Percentiles rank a stretch among this genome's conserved stretches.
phyloP scores from a whole-genome alignment of 92 coral and sea anemone species.

The Bergia sp. region DNA sequence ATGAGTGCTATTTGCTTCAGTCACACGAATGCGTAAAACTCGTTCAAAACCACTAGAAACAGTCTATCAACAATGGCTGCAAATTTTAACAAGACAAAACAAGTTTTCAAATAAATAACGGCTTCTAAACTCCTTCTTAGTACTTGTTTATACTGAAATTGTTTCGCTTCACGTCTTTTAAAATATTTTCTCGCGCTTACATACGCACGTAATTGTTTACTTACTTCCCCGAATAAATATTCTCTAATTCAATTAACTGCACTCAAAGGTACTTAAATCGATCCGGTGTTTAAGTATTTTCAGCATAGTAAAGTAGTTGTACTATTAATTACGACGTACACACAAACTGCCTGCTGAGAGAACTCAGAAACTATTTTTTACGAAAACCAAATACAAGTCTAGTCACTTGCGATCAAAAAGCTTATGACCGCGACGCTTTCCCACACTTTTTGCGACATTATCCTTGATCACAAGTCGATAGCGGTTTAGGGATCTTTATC shows the following conservation, averaged over 20 bases:
- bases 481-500: conserved; percentile 41
- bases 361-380: background rate
- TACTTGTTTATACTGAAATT: background rate
- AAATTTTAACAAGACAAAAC: too few relatives aligned
- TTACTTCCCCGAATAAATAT: conserved; percentile 24
- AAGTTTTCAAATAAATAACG: background rate
- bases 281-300: conserved; percentile 16
- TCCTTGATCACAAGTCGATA: conserved; percentile 40
- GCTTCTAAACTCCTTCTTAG: background rate
- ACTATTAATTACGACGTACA: background rate
- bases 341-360: conserved; percentile 1
- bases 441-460: conserved; percentile 6
- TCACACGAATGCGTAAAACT: background rate
- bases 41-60: background rate
- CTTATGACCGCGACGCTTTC: background rate
- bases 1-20: too few relatives aligned
- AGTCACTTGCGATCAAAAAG: background rate
- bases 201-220: conserved; percentile 9
- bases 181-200: background rate
- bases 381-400: background rate
- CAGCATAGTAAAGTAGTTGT: background rate
- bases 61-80: background rate
- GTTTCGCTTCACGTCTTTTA: background rate
- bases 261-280: background rate
- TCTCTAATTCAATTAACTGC: conserved; percentile 10